Conservation (phyloP, 2,888 invertebrate species). For the Serrognathus titanus region DNA sequence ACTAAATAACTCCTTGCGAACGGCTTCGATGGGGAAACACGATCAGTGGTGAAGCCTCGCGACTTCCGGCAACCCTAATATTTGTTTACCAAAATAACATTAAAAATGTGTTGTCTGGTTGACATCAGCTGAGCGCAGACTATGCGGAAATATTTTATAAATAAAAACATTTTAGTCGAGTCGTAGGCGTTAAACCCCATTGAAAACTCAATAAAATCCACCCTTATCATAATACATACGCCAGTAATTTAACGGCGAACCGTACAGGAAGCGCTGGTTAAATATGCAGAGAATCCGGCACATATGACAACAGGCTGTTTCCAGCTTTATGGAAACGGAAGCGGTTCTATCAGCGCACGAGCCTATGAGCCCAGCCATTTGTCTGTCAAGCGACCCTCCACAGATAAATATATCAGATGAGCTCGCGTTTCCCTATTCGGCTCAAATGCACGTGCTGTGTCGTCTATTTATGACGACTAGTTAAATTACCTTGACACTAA, state of each 20-base stretch:
- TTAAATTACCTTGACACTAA: conserved; percentile 50
- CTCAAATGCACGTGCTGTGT: conserved; percentile 42
- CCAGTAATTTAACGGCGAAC: conserved; percentile 38
- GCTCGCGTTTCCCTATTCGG: conserved; percentile 38
- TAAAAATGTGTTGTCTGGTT: background rate
- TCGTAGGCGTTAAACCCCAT: conserved; percentile 17
- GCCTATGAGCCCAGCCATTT: conserved; percentile 44
- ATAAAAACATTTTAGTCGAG: conserved; percentile 20
- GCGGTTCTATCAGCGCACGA: conserved; percentile 34
- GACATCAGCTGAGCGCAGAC: background rate
- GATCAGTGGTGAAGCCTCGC: conserved; percentile 36
- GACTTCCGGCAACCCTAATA: conserved; percentile 10
- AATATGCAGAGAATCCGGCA: conserved; percentile 42
- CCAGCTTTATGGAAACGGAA: conserved; percentile 51
- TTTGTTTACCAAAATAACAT: conserved; percentile 2
- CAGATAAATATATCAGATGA: conserved; percentile 43
- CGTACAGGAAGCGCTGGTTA: conserved; percentile 38
- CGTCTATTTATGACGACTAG: conserved; percentile 47
- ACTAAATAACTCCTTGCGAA: conserved; percentile 35
- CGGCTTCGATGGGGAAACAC: conserved; percentile 40
- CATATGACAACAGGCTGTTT: conserved; percentile 49
- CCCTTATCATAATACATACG: conserved; percentile 4
- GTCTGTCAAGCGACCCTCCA: conserved; percentile 42
- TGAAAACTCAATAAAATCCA: conserved; percentile 11
- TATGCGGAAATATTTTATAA: conserved; percentile 16